Percentiles rank a stretch among this genome's conserved stretches.
These are phyloP conservation scores for Druon quercuslanigerum DNA, from an alignment of 1,140 invertebrate genomes.

Conservation along the genomic window DNA sequence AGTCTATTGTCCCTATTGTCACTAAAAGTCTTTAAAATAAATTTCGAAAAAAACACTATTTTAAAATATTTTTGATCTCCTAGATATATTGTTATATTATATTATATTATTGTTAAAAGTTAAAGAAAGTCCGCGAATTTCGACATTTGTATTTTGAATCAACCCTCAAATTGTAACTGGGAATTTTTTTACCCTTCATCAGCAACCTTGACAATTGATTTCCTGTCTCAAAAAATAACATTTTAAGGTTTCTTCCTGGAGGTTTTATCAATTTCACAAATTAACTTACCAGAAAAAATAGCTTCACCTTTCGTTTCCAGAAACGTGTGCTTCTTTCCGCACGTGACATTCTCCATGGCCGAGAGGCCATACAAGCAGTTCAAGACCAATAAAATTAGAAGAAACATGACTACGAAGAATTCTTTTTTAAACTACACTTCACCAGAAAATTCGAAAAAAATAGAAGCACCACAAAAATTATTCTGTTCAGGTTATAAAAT, in stretches of 20 bases:
- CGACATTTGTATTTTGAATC: no score
- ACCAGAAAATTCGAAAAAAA: not conserved
- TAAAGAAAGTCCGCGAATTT: no score
- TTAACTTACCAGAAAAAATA: slow-evolving; percentile 62
- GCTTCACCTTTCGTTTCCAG: slow-evolving; percentile 66
- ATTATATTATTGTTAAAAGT: no score
- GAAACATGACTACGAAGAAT: not conserved
- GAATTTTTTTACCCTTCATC: no score
- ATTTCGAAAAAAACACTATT: no score
- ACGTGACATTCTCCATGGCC: slow-evolving; percentile 49
- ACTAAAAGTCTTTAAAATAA: no score
- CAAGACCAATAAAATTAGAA: slow-evolving; percentile 35
- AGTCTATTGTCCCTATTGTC: no score
- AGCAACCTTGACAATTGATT: no score
- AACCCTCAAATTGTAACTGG: no score
- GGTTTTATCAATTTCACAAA: not conserved
- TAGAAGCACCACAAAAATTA: not conserved
- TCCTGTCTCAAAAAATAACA: no score
- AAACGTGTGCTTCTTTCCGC: slow-evolving; percentile 58
- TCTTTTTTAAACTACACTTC: not conserved
- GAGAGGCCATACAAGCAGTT: slow-evolving; percentile 36
- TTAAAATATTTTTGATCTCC: no score
- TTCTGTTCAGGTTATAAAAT: not conserved
- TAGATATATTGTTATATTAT: no score
- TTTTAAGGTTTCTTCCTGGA: not conserved